phyloP scores from a whole-genome alignment of 2,113 vertebrate species.

The Poeciliopsis occidentalis region DNA sequence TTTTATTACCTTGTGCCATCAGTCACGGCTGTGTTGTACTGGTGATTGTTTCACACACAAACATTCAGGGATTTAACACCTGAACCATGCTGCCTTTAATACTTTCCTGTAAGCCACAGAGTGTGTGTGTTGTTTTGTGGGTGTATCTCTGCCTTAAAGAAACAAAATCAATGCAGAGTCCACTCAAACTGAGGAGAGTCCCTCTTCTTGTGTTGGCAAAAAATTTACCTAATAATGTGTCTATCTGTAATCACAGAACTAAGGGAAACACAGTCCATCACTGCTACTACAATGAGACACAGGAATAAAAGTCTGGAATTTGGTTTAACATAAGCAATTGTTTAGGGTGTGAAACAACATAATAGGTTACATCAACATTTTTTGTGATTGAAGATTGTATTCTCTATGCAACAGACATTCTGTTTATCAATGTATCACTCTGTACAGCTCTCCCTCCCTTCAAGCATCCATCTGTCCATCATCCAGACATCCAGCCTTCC shows the following conservation, averaged over 20 bases:
- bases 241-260: background rate
- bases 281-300: background rate
- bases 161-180: background rate
- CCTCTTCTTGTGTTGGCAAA: background rate
- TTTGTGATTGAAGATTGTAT: too few relatives aligned
- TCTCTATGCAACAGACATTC: too few relatives aligned
- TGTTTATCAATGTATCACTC: too few relatives aligned
- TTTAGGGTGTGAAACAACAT: background rate
- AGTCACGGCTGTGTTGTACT: constrained; percentile 45
- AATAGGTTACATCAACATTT: too few relatives aligned
- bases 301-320: background rate
- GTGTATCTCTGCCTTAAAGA: background rate
- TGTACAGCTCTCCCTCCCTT: too few relatives aligned
- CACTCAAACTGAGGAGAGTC: background rate
- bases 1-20: constrained; percentile 50
- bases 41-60: constrained; percentile 56
- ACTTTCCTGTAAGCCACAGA: constrained; percentile 35
- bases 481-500: background rate
- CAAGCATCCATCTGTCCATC: too few relatives aligned
- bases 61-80: constrained; percentile 46
- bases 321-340: background rate
- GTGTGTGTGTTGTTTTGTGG: background rate
- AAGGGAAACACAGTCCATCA: background rate
- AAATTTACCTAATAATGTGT: background rate
- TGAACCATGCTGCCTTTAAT: constrained; percentile 29